Evolutionary conservation across 2,797 vertebrate genomes (phyloP), one percentile per base, ranked within the genome.

Genomic region (Anolis apletophallus): DNA sequence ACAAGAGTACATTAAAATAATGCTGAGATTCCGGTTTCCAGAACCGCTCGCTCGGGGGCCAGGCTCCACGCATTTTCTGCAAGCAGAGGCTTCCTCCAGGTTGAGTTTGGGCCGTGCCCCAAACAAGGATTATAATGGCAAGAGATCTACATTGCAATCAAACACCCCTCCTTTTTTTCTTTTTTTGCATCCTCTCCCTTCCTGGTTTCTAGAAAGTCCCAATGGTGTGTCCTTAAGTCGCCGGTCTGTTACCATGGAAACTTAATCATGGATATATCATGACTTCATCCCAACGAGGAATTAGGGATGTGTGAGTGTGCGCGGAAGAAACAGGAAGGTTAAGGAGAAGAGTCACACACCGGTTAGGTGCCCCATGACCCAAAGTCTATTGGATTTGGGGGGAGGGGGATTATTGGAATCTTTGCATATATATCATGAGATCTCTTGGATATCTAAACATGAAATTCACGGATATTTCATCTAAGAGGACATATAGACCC

Each of bases 1-100:
- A 94, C 85, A 93, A 95, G 61, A 95, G 95, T 91, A 81, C 95
- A 95, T 96, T 96, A 96, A 96, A 97, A 96, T 95, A 95, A 95
- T 76, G 94, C 91, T 91, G 83, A 94, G 94, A 94, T 93, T 96
- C 93, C 90, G 91, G 91, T 94, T 96, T 94, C 90, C 92, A 50
- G 94, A 94, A 91, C 93, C 94, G 95, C 93, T 93, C 92, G 10
- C 92, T 91, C 1, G 86, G 92, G 95, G 95, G 93, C 95, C 94
- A 93, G 94, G 94, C 94, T 96, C 90, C 94, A 81, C 82, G 92
- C 90, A 67, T 86, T 92, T 85, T 91, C 92, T 92, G 85, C 92
- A 94, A 93, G 93, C 91, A 93, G 91, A 94, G 96, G 94, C 75
- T 92, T 95, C 79, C 83, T 93, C 90, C 83, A 50, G 86, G 89